Base-by-base conservation (phyloP, 2,888 invertebrate species). In the Eristalis tenax region DNA sequence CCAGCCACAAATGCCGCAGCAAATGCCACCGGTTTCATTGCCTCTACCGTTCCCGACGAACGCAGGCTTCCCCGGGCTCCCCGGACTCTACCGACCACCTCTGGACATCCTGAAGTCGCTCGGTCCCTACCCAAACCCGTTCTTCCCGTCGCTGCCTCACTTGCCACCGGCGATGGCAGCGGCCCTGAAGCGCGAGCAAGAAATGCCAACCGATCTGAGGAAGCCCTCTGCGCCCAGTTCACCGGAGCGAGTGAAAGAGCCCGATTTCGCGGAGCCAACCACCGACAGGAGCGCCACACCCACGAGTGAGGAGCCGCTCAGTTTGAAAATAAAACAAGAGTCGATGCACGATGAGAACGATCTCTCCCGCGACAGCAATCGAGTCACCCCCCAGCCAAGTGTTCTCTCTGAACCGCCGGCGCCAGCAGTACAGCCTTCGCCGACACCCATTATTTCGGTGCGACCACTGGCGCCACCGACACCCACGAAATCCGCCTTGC, bases 71-170 rank as follows among this genome's bases (percentile, higher is more conserved):
- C 91, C 92, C 0, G 91, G 91, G 0, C 76, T 93, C 23, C 91
- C 92, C 13, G 90, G 90, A 0, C 90, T 93, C 0, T 93, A 93
- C 74, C 91, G 93, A 0, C 93, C 93, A 50, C 93, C 93, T 26
- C 89, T 93, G 84, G 93, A 93, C 73, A 89, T 93, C 43, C 89
- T 93, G 0, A 93, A 93, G 82, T 91, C 92, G 0, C 78, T 93
- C 28, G 91, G 92, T 3, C 90, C 90, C 1, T 90, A 91, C 40
- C 91, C 91, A 1, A 91, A 92, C 89, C 91, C 91, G 4, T 93
- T 92, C 75, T 93, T 92, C 74, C 90, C 91, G 0, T 90, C 91
- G 57, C 89, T 92, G 84, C 90, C 91, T 35, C 90, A 88, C 69
- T 79, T 90, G 59, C 89, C 89, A 4, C 90, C 89, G 15, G 90